Evolutionary conservation across 2,113 vertebrate genomes (phyloP).

Genomic region (Indicator maculatus): DNA sequence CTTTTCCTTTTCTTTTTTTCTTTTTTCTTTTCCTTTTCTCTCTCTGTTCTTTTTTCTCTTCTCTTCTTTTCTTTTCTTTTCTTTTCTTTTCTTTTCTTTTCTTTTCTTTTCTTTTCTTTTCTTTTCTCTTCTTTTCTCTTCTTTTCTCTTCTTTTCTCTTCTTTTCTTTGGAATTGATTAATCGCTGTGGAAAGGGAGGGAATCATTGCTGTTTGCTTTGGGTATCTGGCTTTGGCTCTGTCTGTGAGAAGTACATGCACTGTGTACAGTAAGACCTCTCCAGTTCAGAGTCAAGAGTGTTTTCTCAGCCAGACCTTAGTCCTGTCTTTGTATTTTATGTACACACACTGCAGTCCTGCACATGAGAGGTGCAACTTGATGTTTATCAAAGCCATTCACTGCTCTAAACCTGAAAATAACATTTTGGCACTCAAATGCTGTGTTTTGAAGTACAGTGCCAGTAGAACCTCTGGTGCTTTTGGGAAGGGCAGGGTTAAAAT

Average conservation of each 20-base stretch:
- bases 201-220: neutral
- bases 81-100: too few species aligned
- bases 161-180: neutral
- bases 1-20: neutral
- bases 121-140: too few species aligned
- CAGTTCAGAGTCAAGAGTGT: neutral
- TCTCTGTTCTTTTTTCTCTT: neutral
- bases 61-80: too few species aligned
- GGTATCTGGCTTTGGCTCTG: neutral
- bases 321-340: neutral
- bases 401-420: neutral
- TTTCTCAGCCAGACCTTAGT: neutral
- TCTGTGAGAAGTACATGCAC: neutral
- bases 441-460: neutral
- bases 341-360: neutral
- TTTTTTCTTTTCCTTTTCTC: neutral
- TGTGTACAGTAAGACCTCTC: neutral
- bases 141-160: too few species aligned
- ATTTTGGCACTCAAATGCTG: neutral
- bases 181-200: neutral
- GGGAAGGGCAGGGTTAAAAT: slow-evolving; percentile 4
- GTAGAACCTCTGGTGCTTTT: neutral
- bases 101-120: too few species aligned
- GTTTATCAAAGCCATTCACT: neutral
- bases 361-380: neutral